phyloP scores from a whole-genome alignment of 2,113 vertebrate genomes.

The Thermophis baileyi region DNA sequence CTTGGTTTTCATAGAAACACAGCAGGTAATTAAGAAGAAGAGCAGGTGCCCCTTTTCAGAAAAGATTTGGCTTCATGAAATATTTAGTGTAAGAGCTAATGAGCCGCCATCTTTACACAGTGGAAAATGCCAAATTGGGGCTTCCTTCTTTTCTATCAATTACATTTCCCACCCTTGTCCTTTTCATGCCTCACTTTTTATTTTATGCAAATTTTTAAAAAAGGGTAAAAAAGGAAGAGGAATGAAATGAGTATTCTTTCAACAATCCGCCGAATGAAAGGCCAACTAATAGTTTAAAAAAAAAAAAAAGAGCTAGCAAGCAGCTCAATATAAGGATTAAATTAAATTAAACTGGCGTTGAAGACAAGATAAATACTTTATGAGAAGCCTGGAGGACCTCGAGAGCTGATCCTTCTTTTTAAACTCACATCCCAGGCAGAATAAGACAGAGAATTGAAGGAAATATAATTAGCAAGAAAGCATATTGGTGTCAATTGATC shows the following conservation, averaged over 20 bases:
- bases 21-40: not conserved
- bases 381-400: not conserved
- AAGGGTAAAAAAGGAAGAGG: conserved; percentile 13
- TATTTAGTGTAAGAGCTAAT: not conserved
- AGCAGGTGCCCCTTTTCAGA: not conserved
- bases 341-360: not conserved
- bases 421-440: not conserved
- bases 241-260: conserved; percentile 39
- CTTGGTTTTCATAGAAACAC: not conserved
- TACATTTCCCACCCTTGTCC: not conserved
- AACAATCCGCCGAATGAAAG: conserved; percentile 32
- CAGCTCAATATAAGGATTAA: not conserved
- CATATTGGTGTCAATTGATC: not conserved
- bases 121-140: not conserved
- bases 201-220: not conserved
- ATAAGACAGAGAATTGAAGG: not conserved
- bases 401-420: not conserved
- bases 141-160: not conserved
- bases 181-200: not conserved
- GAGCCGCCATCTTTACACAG: accelerated
- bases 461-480: not conserved
- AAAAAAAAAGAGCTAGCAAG: not conserved
- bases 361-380: accelerated
- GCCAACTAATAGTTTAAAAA: conserved; percentile 19
- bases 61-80: not conserved